Percentiles rank a stretch among this genome's conserved stretches.
Conservation (phyloP, 2,797 vertebrate genomes). For the Gymnoscopelus braueri region DNA sequence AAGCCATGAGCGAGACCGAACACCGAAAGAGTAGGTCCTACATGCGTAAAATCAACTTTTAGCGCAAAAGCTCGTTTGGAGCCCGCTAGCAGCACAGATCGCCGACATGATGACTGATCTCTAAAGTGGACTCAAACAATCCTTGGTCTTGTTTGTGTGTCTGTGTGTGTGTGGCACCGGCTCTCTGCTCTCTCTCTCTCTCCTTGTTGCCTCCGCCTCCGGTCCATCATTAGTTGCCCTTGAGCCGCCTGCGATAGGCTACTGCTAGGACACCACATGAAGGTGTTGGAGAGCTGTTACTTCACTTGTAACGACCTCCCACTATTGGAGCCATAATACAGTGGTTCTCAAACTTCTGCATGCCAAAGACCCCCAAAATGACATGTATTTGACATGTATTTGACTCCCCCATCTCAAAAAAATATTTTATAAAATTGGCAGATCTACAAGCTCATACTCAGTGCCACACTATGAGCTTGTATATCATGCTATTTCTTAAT, state of each 20-base stretch:
- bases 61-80: slow-evolving; percentile 37
- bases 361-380: too few relatives aligned
- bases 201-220: slow-evolving; percentile 69
- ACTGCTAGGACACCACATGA: slow-evolving; percentile 67
- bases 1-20: not conserved
- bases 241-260: slow-evolving; percentile 71
- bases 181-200: not conserved
- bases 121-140: slow-evolving; percentile 6
- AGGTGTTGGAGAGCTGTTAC: slow-evolving; percentile 62
- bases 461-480: too few relatives aligned
- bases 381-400: too few relatives aligned
- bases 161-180: not conserved
- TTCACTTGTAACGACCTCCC: slow-evolving; percentile 69
- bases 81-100: not conserved
- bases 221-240: slow-evolving; percentile 63
- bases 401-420: too few relatives aligned
- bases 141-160: not conserved
- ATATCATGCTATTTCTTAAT: too few relatives aligned
- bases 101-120: slow-evolving; percentile 37
- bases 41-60: slow-evolving; percentile 28
- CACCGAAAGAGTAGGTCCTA: not conserved
- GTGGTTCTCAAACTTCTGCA: too few relatives aligned
- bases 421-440: too few relatives aligned
- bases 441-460: too few relatives aligned
- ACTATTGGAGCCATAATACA: slow-evolving; percentile 50